These are phyloP conservation scores for Chlamydotis undulata DNA, from an alignment of 2,113 vertebrate genomes.

Conservation along the genomic window DNA sequence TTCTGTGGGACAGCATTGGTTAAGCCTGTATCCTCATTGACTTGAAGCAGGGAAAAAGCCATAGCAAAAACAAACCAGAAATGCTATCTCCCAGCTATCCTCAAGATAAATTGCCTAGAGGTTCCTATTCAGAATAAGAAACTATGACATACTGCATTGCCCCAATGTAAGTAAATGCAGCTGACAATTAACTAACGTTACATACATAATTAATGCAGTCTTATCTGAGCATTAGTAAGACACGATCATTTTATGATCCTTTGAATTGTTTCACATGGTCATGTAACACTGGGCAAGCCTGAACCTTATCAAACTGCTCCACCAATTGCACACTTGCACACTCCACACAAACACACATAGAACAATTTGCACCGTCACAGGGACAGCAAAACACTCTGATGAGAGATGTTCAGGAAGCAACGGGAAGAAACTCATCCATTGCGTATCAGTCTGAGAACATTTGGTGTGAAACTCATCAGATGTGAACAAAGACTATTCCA, in stretches of 20 bases:
- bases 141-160: accelerated
- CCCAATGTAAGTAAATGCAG: background rate
- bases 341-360: background rate
- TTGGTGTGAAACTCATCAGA: background rate
- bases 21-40: background rate
- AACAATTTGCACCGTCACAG: background rate
- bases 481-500: background rate
- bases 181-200: background rate
- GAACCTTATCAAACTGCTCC: background rate
- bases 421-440: background rate
- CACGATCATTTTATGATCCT: background rate
- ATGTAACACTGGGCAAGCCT: background rate
- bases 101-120: background rate
- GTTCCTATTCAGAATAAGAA: background rate
- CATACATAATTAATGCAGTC: background rate
- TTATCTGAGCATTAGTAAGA: background rate
- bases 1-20: background rate
- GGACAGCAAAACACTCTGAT: background rate
- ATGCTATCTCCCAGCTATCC: background rate
- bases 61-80: background rate
- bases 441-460: background rate
- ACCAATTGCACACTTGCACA: background rate
- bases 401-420: background rate
- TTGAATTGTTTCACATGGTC: background rate
- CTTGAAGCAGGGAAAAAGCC: background rate